Percentiles rank a stretch among this genome's conserved stretches.
These are phyloP conservation scores for Phaedon cochleariae DNA, from an alignment of 2,888 invertebrate genomes.

Conservation along the genomic window DNA sequence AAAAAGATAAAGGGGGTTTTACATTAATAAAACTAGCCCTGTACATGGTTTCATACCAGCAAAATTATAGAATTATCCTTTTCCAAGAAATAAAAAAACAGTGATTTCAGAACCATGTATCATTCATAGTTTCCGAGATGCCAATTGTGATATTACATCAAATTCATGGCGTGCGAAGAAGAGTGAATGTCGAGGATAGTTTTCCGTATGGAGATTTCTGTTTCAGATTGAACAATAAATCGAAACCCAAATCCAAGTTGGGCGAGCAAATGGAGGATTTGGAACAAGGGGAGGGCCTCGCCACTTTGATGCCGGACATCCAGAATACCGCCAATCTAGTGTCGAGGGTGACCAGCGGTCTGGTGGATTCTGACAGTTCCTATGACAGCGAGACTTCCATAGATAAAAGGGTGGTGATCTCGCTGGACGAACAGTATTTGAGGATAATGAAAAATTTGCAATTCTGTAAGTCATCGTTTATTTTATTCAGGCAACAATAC, in stretches of 20 bases:
- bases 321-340: slow-evolving; percentile 73
- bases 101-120: too few species aligned
- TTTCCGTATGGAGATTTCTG: slow-evolving; percentile 6
- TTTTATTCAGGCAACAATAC: too few species aligned
- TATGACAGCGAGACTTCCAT: slow-evolving; percentile 56
- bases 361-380: slow-evolving; percentile 58
- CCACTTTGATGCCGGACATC: slow-evolving; percentile 89
- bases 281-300: slow-evolving; percentile 89
- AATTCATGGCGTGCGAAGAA: too few species aligned
- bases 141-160: too few species aligned
- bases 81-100: too few species aligned
- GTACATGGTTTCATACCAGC: too few species aligned
- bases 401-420: slow-evolving; percentile 65
- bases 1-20: too few species aligned
- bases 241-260: slow-evolving; percentile 52
- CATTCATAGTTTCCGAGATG: too few species aligned
- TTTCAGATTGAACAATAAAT: slow-evolving; percentile 52
- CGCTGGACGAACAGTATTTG: slow-evolving; percentile 81
- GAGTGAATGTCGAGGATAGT: too few species aligned
- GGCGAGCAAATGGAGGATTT: slow-evolving; percentile 67
- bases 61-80: too few species aligned
- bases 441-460: slow-evolving; percentile 89
- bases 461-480: slow-evolving; percentile 87
- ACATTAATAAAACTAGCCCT: too few species aligned
- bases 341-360: slow-evolving; percentile 61